Evolutionary conservation across 2,113 vertebrate species (phyloP).

Genomic region (Stictonetta naevosa): DNA sequence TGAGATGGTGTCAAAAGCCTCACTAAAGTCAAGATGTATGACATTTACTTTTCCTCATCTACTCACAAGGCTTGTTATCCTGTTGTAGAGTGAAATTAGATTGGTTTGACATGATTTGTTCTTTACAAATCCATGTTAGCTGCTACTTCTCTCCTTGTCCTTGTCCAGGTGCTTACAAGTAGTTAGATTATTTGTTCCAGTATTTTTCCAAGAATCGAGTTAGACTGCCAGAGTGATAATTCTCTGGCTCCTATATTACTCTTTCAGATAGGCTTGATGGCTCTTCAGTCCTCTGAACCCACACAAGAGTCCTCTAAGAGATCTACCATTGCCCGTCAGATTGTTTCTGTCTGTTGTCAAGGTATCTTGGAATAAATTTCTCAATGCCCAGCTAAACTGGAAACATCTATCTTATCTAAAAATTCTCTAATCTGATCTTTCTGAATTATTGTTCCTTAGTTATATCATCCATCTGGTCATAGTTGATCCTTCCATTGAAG

Average conservation of each 20-base stretch:
- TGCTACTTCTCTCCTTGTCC: background rate
- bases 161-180: background rate
- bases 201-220: background rate
- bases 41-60: background rate
- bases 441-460: background rate
- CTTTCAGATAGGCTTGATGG: background rate
- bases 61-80: background rate
- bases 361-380: background rate
- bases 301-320: background rate
- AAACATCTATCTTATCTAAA: background rate
- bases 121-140: background rate
- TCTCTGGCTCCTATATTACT: background rate
- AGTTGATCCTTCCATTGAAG: conserved; percentile 5
- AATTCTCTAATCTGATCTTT: background rate
- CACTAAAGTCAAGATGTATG: background rate
- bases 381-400: background rate
- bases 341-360: background rate
- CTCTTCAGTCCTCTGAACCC: background rate
- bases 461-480: background rate
- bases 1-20: background rate
- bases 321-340: background rate
- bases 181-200: background rate
- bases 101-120: conserved; percentile 12
- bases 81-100: background rate
- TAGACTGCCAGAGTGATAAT: background rate